These are phyloP conservation scores for Meta bourneti DNA, from an alignment of 2,888 invertebrate genomes.

Conservation along the genomic window DNA sequence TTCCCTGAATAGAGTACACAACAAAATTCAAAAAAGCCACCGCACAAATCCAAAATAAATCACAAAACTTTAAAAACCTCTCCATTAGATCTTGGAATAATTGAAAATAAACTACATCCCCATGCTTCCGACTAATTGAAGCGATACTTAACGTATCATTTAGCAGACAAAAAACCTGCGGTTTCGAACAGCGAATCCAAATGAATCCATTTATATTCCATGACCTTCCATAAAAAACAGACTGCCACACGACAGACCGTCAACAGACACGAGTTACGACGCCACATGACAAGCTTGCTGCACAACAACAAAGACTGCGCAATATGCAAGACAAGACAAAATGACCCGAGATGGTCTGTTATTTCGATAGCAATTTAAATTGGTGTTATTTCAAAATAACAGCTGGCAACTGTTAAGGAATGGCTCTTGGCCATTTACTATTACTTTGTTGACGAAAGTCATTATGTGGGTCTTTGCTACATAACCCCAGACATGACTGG, in stretches of 20 bases:
- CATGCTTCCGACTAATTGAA: neutral
- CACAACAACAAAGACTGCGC: slow-evolving; percentile 30
- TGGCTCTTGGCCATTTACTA: neutral
- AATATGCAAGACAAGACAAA: neutral
- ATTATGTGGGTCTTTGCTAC: no score
- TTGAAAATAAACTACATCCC: neutral
- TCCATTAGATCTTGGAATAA: no score
- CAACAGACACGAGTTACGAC: slow-evolving; percentile 17
- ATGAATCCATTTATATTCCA: slow-evolving; percentile 19
- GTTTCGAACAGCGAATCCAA: slow-evolving; percentile 1
- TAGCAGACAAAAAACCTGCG: neutral
- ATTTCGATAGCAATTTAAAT: no score
- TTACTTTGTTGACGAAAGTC: neutral
- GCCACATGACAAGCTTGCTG: slow-evolving; percentile 15
- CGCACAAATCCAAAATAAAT: no score
- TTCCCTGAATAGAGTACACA: no score
- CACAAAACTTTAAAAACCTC: no score
- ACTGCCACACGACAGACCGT: slow-evolving; percentile 17
- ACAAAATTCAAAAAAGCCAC: no score
- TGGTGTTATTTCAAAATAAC: no score
- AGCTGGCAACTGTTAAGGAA: neutral
- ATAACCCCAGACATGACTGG: neutral
- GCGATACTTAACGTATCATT: neutral
- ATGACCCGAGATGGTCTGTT: no score
- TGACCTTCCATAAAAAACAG: slow-evolving; percentile 27